Percentiles rank a stretch among this genome's conserved stretches.
These are phyloP conservation scores for Noctuana brunneofusca DNA, from an alignment of 2,888 invertebrate species.

Conservation along the genomic window DNA sequence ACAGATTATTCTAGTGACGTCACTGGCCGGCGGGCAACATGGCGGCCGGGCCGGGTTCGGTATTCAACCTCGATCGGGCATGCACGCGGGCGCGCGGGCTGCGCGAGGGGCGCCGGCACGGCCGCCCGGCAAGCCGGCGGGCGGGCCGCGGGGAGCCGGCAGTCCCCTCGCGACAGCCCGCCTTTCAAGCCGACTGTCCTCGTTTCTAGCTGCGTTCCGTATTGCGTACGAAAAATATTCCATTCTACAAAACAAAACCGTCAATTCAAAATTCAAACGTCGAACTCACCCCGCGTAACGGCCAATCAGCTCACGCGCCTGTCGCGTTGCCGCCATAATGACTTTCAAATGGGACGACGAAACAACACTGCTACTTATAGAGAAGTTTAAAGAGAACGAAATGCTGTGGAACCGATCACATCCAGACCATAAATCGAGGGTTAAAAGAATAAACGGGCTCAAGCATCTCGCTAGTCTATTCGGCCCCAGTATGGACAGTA, in stretches of 20 bases:
- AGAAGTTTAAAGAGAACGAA: not conserved
- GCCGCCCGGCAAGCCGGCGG: not conserved
- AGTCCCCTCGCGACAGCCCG: not conserved
- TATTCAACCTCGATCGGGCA: too few relatives aligned
- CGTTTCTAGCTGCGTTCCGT: too few relatives aligned
- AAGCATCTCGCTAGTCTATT: not conserved
- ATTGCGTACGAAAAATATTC: not conserved
- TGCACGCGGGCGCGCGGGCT: too few relatives aligned
- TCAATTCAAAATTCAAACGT: not conserved
- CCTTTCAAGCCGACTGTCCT: not conserved
- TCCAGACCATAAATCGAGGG: not conserved
- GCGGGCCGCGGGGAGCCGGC: not conserved
- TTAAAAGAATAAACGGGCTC: not conserved
- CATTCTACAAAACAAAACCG: not conserved
- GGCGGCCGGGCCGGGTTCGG: too few relatives aligned
- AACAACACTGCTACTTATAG: not conserved
- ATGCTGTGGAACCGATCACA: not conserved
- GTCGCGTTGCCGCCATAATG: not conserved
- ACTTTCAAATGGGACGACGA: not conserved
- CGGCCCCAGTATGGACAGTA: not conserved
- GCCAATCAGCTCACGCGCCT: constrained; percentile 16
- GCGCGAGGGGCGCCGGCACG: not conserved
- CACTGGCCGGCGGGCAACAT: too few relatives aligned
- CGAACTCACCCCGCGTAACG: constrained; percentile 31
- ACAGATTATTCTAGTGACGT: too few relatives aligned